Evolutionary conservation across 1,140 invertebrate genomes (phyloP).

Genomic region (Apis laboriosa): DNA sequence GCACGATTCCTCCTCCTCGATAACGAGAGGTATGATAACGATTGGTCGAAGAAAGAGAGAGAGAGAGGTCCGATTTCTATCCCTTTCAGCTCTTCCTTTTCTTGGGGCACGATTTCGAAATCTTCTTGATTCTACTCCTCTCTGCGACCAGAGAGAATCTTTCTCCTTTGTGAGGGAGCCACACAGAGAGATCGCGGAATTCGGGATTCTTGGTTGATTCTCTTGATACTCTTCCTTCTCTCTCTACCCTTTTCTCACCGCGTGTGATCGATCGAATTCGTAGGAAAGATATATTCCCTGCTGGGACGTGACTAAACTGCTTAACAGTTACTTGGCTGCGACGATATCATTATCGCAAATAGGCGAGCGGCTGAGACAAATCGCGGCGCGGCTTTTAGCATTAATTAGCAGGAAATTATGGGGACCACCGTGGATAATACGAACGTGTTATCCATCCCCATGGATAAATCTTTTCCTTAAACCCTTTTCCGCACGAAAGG

Average conservation of each 20-base stretch:
- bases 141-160: conserved; percentile 47
- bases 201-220: conserved; percentile 8
- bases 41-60: conserved; percentile 7
- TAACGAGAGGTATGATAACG: conserved; percentile 64
- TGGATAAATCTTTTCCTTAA: conserved; percentile 14
- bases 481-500: neutral
- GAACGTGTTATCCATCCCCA: conserved; percentile 6
- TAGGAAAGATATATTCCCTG: neutral
- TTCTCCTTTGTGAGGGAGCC: conserved; percentile 53
- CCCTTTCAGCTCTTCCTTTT: neutral
- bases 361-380: conserved; percentile 41
- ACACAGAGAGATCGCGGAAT: conserved; percentile 60
- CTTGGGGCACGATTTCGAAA: conserved; percentile 42
- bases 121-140: conserved; percentile 41
- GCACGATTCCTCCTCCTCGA: no score
- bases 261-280: conserved; percentile 42
- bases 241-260: conserved; percentile 28
- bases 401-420: conserved; percentile 46
- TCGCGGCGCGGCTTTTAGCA: conserved; percentile 38
- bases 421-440: neutral
- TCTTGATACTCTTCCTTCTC: neutral
- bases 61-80: neutral
- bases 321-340: conserved; percentile 20
- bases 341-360: conserved; percentile 52
- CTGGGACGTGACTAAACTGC: conserved; percentile 47